Base-by-base conservation (phyloP, 2,113 vertebrate species). In the Sclerurus mexicanus region DNA sequence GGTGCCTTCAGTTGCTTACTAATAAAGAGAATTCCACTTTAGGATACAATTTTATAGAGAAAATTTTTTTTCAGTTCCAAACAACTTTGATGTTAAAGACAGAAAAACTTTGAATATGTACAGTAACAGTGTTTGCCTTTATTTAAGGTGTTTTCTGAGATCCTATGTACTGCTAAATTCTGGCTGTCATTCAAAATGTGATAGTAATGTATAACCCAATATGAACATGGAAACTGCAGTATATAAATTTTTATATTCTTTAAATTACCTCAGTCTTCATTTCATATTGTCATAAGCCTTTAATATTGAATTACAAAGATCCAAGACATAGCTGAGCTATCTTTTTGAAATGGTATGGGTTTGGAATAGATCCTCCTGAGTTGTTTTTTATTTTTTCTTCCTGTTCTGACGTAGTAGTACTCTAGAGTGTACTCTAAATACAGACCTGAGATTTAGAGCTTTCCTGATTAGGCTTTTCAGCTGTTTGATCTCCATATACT, bases 381-480 rank as follows among this genome's bases (percentile, higher is more conserved):
- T 8, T 30, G 4, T 53, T 42, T 50, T 33, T 19, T 16, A 0
- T 0, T 46, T 49, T 30, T 18, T 3, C 19, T 13, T 16, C 15
- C 25, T 19, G 4, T 67, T 77, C 42, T 87, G 79, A 75, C 0
- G 0, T 37, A 66, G 8, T 46, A 16, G 33, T 62, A 33, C n/a
- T 46, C 55, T 8, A 55, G 33, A 44, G 10, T 22, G 10, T 66
- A 37, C 24, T 53, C 1, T 2, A n/a, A 81, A 82, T 40, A 58
- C 11, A 67, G 31, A 58, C 28, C 35, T 72, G 68, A 88, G 64
- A 81, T 75, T 67, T 72, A 90, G 42, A 91, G 79, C 73, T 86
- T 94, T 92, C 47, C 55, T 77, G 69, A 52, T 40, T 81, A 89
- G 90, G 60, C 9, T 91, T 84, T 94, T 92, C 52, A 90, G 76